Conservation (phyloP, 2,888 invertebrate species). For the Agriopis leucophaearia region DNA sequence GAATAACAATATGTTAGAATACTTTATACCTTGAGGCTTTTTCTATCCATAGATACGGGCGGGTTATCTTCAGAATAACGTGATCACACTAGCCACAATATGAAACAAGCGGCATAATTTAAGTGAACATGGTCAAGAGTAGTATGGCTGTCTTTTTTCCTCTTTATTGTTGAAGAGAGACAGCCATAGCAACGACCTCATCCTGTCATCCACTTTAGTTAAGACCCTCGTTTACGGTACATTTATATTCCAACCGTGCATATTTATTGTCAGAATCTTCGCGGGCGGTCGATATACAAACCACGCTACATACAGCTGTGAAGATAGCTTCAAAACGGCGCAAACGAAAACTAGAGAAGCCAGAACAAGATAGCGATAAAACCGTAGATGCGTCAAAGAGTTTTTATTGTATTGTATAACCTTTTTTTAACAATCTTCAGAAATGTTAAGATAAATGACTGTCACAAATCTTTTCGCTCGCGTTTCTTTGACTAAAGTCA, state of each 20-base stretch:
- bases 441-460: no score
- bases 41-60: background rate
- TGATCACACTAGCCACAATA: slow-evolving; percentile 5
- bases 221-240: no score
- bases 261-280: background rate
- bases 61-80: slow-evolving; percentile 5
- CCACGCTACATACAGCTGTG: slow-evolving; percentile 1
- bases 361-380: background rate
- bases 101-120: background rate
- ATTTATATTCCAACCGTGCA: slow-evolving; percentile 2
- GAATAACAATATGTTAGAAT: background rate
- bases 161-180: background rate
- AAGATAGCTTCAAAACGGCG: slow-evolving; percentile 9
- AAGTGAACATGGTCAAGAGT: background rate
- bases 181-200: background rate
- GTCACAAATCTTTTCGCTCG: no score
- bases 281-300: slow-evolving; percentile 16
- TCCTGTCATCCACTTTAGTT: background rate
- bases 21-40: background rate
- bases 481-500: no score
- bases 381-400: no score
- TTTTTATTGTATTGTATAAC: no score
- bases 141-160: background rate
- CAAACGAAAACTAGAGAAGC: background rate
- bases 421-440: no score